A percentile compares a stretch with the other conserved stretches of the same genome.
These are phyloP conservation scores for Chrysolina haemoptera DNA, from an alignment of 2,888 invertebrate species.

Conservation along the genomic window DNA sequence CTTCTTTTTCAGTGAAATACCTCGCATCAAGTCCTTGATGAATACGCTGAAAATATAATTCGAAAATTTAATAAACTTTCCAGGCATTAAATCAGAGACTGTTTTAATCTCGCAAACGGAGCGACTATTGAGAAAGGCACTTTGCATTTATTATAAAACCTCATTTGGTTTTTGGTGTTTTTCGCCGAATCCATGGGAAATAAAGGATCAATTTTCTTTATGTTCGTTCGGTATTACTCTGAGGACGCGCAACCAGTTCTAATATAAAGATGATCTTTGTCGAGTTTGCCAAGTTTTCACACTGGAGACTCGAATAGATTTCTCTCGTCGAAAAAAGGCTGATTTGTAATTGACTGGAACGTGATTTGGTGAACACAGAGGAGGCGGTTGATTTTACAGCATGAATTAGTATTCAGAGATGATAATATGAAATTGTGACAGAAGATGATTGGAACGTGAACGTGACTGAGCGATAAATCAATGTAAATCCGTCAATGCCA, in stretches of 20 bases:
- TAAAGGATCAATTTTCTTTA: conserved; percentile 53
- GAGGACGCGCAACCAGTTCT: conserved; percentile 43
- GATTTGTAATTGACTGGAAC: neutral
- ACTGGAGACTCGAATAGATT: neutral
- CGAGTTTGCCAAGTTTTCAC: conserved; percentile 37
- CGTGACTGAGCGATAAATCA: neutral
- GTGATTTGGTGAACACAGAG: neutral
- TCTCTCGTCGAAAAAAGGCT: neutral
- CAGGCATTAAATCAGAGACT: conserved; percentile 8
- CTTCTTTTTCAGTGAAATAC: neutral
- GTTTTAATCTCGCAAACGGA: conserved; percentile 23
- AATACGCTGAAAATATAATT: neutral
- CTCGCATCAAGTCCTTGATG: neutral
- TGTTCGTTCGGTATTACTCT: conserved; percentile 51
- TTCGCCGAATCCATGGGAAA: conserved; percentile 43
- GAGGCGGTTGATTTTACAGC: neutral
- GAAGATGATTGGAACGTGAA: neutral
- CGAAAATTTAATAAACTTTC: conserved; percentile 21
- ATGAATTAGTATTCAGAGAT: neutral
- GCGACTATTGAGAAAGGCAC: conserved; percentile 33
- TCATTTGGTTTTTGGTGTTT: conserved; percentile 48
- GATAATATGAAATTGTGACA: neutral
- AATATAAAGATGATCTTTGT: conserved; percentile 45
- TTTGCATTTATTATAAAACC: conserved; percentile 50
- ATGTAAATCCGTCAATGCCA: neutral